Evolutionary conservation across 2,113 vertebrate species (phyloP).

Genomic region (Tapirus terrestris): DNA sequence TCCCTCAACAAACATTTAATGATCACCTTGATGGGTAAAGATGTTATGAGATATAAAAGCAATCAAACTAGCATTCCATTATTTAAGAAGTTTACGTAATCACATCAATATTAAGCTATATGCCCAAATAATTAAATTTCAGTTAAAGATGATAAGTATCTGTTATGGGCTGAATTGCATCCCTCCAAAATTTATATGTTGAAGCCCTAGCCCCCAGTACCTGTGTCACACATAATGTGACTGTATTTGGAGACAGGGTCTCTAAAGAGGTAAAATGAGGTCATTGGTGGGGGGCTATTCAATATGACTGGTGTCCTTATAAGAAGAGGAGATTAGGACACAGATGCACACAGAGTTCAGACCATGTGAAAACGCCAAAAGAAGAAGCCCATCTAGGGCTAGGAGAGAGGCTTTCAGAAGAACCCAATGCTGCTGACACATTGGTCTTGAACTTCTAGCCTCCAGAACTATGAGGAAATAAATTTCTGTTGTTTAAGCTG

Average conservation of each 20-base stretch:
- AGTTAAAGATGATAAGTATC: neutral
- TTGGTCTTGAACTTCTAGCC: neutral
- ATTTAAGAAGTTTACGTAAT: neutral
- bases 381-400: neutral
- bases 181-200: neutral
- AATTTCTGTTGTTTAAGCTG: neutral
- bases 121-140: neutral
- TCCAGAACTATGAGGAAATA: neutral
- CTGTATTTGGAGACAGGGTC: neutral
- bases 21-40: neutral
- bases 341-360: neutral
- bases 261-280: neutral
- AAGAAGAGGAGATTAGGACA: neutral
- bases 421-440: neutral
- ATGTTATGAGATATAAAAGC: neutral
- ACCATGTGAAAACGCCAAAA: neutral
- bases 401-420: neutral
- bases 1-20: neutral
- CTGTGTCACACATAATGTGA: neutral
- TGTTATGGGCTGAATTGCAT: neutral
- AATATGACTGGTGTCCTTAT: neutral
- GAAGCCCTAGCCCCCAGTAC: neutral
- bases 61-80: neutral
- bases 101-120: neutral
- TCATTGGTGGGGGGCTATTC: too few relatives aligned